Conservation (phyloP, 2,888 invertebrate genomes). For the Sepiola atlantica region DNA sequence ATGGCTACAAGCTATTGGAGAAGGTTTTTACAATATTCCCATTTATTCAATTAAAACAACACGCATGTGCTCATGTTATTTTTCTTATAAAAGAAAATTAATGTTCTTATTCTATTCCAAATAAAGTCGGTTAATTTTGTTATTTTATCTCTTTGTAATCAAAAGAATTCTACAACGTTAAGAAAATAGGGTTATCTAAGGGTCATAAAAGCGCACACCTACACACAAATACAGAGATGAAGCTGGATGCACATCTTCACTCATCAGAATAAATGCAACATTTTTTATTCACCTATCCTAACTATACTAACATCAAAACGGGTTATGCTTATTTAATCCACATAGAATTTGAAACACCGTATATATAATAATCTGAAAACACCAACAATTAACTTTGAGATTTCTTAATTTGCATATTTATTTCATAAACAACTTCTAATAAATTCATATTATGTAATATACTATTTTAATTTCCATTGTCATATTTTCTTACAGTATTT, state of each 20-base stretch:
- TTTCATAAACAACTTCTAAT: too few species aligned
- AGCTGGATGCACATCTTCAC: background rate
- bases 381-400: too few species aligned
- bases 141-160: background rate
- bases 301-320: too few species aligned
- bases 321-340: too few species aligned
- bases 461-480: too few species aligned
- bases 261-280: background rate
- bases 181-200: background rate
- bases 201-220: background rate
- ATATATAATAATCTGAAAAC: too few species aligned
- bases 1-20: background rate
- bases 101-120: background rate
- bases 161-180: background rate
- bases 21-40: background rate
- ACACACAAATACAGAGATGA: background rate
- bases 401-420: too few species aligned
- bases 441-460: too few species aligned
- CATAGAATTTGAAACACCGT: too few species aligned
- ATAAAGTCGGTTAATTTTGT: background rate
- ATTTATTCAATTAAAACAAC: conserved; percentile 32
- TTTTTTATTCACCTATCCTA: background rate
- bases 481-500: too few species aligned
- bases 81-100: background rate
- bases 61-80: background rate